These are phyloP conservation scores for Danio albolineatus DNA, from an alignment of 2,797 vertebrate genomes.

Conservation along the genomic window DNA sequence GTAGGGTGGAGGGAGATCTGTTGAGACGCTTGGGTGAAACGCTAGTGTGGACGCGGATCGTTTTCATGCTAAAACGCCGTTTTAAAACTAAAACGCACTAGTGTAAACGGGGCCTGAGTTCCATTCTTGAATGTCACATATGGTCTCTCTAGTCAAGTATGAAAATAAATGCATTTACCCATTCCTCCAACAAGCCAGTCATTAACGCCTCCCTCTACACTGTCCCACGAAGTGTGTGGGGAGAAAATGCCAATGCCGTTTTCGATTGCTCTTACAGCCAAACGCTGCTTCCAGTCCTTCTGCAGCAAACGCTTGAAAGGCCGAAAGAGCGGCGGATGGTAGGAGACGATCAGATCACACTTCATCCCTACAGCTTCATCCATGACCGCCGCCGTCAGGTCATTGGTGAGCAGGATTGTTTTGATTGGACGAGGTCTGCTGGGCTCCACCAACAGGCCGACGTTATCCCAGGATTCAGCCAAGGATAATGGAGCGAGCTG, in stretches of 20 bases:
- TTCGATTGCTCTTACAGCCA: conserved; percentile 88
- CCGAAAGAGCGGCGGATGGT: conserved; percentile 91
- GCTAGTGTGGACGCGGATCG: too few relatives aligned
- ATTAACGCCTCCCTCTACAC: conserved; percentile 87
- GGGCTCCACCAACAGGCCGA: conserved; percentile 92
- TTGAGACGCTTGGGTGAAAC: too few relatives aligned
- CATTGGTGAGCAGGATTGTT: conserved; percentile 90
- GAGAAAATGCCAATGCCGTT: conserved; percentile 89
- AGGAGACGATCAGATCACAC: conserved; percentile 89
- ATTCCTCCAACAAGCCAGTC: conserved; percentile 89
- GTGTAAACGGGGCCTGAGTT: too few relatives aligned
- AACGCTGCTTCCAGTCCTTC: conserved; percentile 90
- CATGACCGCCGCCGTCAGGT: conserved; percentile 90
- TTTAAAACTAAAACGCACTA: too few relatives aligned
- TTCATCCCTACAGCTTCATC: conserved; percentile 82
- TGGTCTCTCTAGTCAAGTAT: too few relatives aligned
- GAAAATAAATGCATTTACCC: conserved; percentile 81
- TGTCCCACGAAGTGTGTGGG: conserved; percentile 93
- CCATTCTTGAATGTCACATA: too few relatives aligned
- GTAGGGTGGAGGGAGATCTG: too few relatives aligned
- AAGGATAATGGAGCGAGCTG: conserved; percentile 88
- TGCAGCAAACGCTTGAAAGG: conserved; percentile 86
- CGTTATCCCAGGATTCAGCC: conserved; percentile 96
- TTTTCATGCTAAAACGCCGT: too few relatives aligned
- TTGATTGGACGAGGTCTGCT: conserved; percentile 81